These are phyloP conservation scores for Tanypteryx hageni DNA, from an alignment of 2,888 invertebrate genomes.

Conservation along the genomic window DNA sequence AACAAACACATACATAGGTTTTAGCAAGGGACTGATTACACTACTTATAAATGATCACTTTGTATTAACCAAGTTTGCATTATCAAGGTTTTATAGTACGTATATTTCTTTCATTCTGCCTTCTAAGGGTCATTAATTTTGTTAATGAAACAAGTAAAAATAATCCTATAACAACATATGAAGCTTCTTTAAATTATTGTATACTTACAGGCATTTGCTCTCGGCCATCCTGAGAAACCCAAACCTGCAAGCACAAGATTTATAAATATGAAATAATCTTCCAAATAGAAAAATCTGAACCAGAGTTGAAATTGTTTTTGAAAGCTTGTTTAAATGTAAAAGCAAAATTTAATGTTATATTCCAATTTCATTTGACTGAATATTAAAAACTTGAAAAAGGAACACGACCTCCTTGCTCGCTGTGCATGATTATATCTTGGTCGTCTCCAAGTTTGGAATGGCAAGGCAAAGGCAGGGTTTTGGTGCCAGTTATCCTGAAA, in stretches of 20 bases:
- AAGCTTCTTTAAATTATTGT: neutral
- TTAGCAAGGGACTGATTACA: too few relatives aligned
- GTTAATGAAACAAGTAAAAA: too few relatives aligned
- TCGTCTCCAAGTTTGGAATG: slow-evolving; percentile 84
- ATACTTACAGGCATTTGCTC: slow-evolving; percentile 90
- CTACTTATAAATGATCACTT: too few relatives aligned
- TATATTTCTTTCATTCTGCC: too few relatives aligned
- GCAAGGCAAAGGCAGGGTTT: slow-evolving; percentile 80
- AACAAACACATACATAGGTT: too few relatives aligned
- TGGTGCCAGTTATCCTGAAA: slow-evolving; percentile 77
- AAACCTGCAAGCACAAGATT: slow-evolving; percentile 80
- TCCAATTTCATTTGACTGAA: neutral
- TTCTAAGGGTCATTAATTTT: too few relatives aligned
- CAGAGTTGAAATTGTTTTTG: neutral
- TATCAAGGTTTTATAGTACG: too few relatives aligned
- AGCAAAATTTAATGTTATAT: neutral
- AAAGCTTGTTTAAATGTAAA: neutral
- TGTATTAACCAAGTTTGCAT: too few relatives aligned
- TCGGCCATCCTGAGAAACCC: slow-evolving; percentile 84
- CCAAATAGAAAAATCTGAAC: neutral
- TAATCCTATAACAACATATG: too few relatives aligned
- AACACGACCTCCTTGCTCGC: slow-evolving; percentile 73
- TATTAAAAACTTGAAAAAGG: neutral
- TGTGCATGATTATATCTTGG: slow-evolving; percentile 77
- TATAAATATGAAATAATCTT: neutral